phyloP scores from a whole-genome alignment of 2,797 vertebrate species.

The Pelodytes ibericus region DNA sequence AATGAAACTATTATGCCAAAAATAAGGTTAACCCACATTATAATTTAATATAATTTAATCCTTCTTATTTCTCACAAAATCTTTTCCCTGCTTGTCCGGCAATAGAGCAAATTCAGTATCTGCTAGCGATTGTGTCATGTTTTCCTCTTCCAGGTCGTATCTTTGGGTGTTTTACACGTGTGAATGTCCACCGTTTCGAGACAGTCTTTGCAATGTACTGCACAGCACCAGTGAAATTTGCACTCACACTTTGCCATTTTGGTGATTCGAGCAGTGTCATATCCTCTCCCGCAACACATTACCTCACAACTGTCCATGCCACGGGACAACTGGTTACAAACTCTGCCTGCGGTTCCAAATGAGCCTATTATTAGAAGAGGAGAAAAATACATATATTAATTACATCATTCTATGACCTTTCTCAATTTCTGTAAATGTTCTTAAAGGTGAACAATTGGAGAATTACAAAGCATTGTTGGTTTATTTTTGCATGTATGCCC shows the following conservation, averaged over 20 bases:
- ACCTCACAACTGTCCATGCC: conserved; percentile 92
- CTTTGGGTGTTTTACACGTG: conserved; percentile 88
- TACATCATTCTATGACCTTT: no score
- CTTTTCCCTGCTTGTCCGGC: not conserved
- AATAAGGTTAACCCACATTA: conserved; percentile 14
- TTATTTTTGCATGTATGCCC: no score
- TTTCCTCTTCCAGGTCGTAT: conserved; percentile 62
- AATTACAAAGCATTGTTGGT: no score
- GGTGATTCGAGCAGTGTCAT: conserved; percentile 87
- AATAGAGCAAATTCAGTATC: not conserved
- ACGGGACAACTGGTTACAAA: conserved; percentile 87
- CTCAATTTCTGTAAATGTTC: no score
- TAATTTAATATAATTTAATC: conserved; percentile 42
- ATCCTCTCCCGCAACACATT: conserved; percentile 94
- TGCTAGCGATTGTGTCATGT: conserved; percentile 60
- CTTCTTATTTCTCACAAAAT: not conserved
- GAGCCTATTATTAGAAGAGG: conserved; percentile 74
- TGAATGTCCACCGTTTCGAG: conserved; percentile 88
- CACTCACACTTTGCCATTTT: conserved; percentile 91
- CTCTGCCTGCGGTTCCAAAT: conserved; percentile 83
- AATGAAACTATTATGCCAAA: conserved; percentile 16
- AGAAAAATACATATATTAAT: not conserved
- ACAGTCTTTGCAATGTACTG: conserved; percentile 92
- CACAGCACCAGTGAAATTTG: conserved; percentile 96
- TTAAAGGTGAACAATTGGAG: no score